Conservation (phyloP, 1,140 invertebrate genomes). For the Papilio xuthus region DNA sequence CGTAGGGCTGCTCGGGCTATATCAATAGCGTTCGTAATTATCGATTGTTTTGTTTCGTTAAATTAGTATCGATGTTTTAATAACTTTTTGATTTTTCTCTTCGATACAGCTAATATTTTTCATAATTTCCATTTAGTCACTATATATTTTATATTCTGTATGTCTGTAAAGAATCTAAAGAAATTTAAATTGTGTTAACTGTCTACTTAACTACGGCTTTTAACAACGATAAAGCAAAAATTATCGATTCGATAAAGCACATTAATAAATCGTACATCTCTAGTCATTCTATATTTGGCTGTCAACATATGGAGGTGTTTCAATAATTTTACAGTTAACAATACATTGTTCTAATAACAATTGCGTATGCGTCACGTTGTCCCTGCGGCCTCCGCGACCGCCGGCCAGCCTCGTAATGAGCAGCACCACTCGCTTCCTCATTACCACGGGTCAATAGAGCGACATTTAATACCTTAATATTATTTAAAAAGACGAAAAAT, state of each 20-base stretch:
- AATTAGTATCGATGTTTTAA: background rate
- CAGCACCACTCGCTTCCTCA: constrained; percentile 49
- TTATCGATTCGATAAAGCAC: background rate
- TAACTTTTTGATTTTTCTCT: background rate
- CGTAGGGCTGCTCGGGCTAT: background rate
- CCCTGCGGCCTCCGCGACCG: background rate
- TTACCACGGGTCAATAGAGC: constrained; percentile 40
- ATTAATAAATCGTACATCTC: background rate
- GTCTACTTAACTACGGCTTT: too few species aligned
- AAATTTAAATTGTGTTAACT: too few species aligned
- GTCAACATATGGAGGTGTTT: constrained; percentile 5
- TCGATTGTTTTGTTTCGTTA: background rate
- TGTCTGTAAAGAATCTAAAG: too few species aligned
- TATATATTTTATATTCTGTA: too few species aligned
- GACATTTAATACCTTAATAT: background rate
- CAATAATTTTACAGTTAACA: constrained; percentile 24
- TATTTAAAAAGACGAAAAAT: background rate
- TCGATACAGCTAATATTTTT: background rate
- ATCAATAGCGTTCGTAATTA: background rate
- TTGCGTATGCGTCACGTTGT: background rate
- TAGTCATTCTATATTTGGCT: background rate
- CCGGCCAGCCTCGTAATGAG: constrained; percentile 42
- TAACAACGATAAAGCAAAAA: background rate
- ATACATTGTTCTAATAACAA: constrained; percentile 29
- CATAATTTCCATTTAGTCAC: too few species aligned